Base-by-base conservation (phyloP, 30 jellyfish, hydroid and myxozoan genomes). In the Turritopsis rubra region DNA sequence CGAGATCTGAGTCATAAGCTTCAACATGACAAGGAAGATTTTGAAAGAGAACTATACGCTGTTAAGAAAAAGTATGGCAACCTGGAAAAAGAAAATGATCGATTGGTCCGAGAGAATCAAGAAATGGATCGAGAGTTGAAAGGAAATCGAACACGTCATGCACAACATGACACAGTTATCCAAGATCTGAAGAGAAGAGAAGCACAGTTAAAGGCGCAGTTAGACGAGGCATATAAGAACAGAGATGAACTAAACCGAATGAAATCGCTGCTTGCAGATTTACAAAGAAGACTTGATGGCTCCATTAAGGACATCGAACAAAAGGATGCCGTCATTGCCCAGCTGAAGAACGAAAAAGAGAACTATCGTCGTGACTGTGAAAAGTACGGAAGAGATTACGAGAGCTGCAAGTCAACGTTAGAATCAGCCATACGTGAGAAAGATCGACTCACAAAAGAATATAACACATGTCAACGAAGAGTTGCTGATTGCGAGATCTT, bases 161-260 rank as follows among this genome's bases (percentile, higher is more conserved):
- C 84, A 8, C 97, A 93, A 80, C 88, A 89, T 60, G 99, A 93
- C 24, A 84, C 95, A 17, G 73, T 83, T 74, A 72, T 93, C 70
- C 97, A 93, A 54, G 97, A 89, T 29, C 86, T 86, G 81, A 86
- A 89, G 77, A 82, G 95, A 75, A 85, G 90, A 52, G 99, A 93
- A 52, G 86, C 88, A n/a, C 89, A 86, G 66, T 70, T 86, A 89
- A 93, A 93, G 74, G 81, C 87, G 60, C 99, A 93, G 85, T 84
- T 93, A 30, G 99, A 93, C 26, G 99, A 93, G 24, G 97, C 97
- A n/a, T 73, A 88, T 70, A 88, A 86, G 87, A 89, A 82, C 95
- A 78, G 97, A 41, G 99, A 93, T 30, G 99, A 93, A 83, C 84
- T 93, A n/a, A 90, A 85, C 16, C 72, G 99, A 54, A 65, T 88